Evolutionary conservation across 1,140 invertebrate species (phyloP), one percentile per base, ranked within the genome.

Genomic region (Chelonus insularis): DNA sequence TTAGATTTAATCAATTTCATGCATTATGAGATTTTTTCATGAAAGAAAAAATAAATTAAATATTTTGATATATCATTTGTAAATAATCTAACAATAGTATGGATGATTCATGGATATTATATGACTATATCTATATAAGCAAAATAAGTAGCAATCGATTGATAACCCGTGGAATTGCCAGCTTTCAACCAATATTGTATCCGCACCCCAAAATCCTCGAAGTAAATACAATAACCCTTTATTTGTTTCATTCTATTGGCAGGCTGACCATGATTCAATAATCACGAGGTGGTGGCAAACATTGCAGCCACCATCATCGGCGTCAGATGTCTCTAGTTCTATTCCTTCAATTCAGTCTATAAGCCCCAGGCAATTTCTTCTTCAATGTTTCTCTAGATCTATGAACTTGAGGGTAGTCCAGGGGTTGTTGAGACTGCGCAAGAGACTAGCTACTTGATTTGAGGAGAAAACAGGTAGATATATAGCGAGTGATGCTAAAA

Each of bases 211-310:
- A 12, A 66, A 67, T 56, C 54, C 41, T 60, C 56, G 64, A 72
- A 63, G 78, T 72, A 81, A 81, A 81, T 79, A 81, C 72, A 80
- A 80, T 81, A 81, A 81, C 79, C 79, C 79, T 81, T 81, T 81
- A 80, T 81, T 81, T 81, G 78, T 77, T 76, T 70, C 63, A 73
- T 65, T 67, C 52, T 52, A 39, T 48, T 51, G 20, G 56, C 41
- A 21, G 57, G 63, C 72, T 78, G 72, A 70, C 72, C 69, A 69
- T 78, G 76, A 78, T 80, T 81, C 77, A 80, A 80, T 77, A 81
- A 78, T 77, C 71, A 67, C 72, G 60, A 68, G 57, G 68, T 56
- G 71, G 69, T 70, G 68, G 76, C 65, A 79, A 80, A 79, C 73
- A 79, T 56, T 62, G 64, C 48, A 21, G 50, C 43, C 64, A 58